These are phyloP conservation scores for Melanotaenia maccullochi DNA, from an alignment of 2,797 vertebrate genomes.

Conservation along the genomic window DNA sequence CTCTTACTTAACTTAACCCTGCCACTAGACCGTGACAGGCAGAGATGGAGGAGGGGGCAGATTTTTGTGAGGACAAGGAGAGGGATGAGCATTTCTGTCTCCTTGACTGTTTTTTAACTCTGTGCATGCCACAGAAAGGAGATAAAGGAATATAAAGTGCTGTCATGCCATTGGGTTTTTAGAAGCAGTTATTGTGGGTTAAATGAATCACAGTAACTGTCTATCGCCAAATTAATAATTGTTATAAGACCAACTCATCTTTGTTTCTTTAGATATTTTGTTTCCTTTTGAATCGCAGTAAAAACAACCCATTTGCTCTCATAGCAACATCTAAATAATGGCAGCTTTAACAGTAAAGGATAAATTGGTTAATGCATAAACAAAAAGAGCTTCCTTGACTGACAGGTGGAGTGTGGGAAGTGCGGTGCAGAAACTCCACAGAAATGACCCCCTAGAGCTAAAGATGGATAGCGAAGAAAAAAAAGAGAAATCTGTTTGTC, in stretches of 20 bases:
- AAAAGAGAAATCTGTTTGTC: neutral
- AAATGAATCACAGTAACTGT: neutral
- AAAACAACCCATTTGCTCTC: neutral
- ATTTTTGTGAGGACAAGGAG: slow-evolving; percentile 68
- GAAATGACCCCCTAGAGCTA: neutral
- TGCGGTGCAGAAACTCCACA: slow-evolving; percentile 10
- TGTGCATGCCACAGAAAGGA: slow-evolving; percentile 32
- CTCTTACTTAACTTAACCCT: slow-evolving; percentile 91
- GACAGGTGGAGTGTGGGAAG: slow-evolving; percentile 26
- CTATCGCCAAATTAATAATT: neutral
- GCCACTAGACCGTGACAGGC: slow-evolving; percentile 83
- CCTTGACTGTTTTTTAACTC: slow-evolving; percentile 72
- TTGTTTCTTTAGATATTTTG: neutral
- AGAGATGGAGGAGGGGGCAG: slow-evolving; percentile 65
- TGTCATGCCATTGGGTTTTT: neutral
- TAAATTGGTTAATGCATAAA: neutral
- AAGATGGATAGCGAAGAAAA: slow-evolving; percentile 12
- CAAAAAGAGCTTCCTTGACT: neutral
- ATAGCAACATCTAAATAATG: neutral
- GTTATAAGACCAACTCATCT: neutral
- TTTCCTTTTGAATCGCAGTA: neutral
- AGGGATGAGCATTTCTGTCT: slow-evolving; percentile 73
- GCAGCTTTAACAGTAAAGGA: neutral
- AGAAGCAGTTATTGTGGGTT: neutral
- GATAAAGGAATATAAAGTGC: neutral